Evolutionary conservation across 2,888 invertebrate genomes (phyloP).

Genomic region (Acheta domesticus): DNA sequence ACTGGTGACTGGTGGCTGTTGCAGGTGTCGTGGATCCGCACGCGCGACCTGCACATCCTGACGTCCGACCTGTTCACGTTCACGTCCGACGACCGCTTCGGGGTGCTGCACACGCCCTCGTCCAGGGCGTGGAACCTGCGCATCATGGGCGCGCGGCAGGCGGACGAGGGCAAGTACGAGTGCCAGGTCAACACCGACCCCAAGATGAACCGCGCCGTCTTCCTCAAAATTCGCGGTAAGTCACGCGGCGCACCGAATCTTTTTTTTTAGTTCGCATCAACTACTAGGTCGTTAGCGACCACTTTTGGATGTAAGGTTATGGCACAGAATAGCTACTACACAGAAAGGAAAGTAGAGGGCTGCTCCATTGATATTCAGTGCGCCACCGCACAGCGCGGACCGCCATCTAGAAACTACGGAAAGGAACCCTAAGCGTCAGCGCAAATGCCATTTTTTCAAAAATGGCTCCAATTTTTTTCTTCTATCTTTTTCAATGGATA

Average conservation of each 20-base stretch:
- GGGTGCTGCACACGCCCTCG: slow-evolving; percentile 52
- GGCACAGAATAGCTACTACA: too few relatives aligned
- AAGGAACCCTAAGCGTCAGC: too few relatives aligned
- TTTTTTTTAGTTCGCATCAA: too few relatives aligned
- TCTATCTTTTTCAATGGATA: too few relatives aligned
- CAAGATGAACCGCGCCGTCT: slow-evolving; percentile 65
- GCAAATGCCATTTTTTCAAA: background rate
- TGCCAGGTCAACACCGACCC: slow-evolving; percentile 74
- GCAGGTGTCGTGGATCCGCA: slow-evolving; percentile 73
- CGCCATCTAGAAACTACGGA: too few relatives aligned
- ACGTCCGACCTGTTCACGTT: slow-evolving; percentile 62
- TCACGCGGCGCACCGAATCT: slow-evolving; percentile 21
- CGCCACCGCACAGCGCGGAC: too few relatives aligned
- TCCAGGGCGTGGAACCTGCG: slow-evolving; percentile 54
- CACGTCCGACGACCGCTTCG: slow-evolving; percentile 65
- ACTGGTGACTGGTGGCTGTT: slow-evolving; percentile 36
- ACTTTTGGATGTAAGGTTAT: too few relatives aligned
- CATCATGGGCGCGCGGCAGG: slow-evolving; percentile 56
- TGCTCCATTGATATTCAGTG: too few relatives aligned
- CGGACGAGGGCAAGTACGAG: slow-evolving; percentile 67
- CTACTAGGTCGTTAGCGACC: too few relatives aligned
- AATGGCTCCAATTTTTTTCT: too few relatives aligned
- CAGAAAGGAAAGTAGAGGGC: too few relatives aligned
- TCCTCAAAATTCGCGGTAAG: slow-evolving; percentile 61
- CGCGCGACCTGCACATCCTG: slow-evolving; percentile 66